Base-by-base conservation (phyloP, 2,113 vertebrate species). In the Micromys minutus region DNA sequence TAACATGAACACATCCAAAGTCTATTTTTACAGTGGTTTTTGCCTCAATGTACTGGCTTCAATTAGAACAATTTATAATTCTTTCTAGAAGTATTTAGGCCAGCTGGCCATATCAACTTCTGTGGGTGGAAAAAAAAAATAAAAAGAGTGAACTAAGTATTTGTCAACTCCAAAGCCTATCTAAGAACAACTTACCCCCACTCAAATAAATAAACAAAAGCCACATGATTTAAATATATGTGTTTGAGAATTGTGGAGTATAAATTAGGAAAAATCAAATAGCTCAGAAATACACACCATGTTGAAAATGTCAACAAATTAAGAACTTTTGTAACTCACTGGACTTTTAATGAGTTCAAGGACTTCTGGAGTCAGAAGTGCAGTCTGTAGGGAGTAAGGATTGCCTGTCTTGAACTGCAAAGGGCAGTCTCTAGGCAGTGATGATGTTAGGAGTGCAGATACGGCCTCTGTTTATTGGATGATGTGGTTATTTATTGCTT, bases 1-100 rank as follows among this genome's bases (percentile, higher is more conserved):
- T 15, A 13, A 5, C 31, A 34, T 16, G 31, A 1, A 34, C 26
- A 29, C 7, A 1, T 31, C 24, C 3, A 2, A 17, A 4, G 31
- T 7, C 5, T 67, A 13, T 67, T 3, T 29, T 31, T 59, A 24
- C 2, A 0, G 1, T 55, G 36, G 10, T 2, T 77, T 7, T 45
- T n/a, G 7, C 11, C 29, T 57, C 80, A 26, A 29, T 45, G 3
- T 52, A 59, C 5, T 55, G 1, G 3, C n/a, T 31, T 36, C 3
- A 3, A 16, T 57, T 75, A 85, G n/a, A 69, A 36, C 0, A 47
- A 61, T 47, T 50, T 71, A 24, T 17, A 21, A 3, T 31, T n/a
- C 47, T 42, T 89, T 89, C 59, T 42, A 34, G 67, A 86, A 89
- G 15, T 11, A 16, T 42, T 77, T 55, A 86, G 57, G 10, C 39